Conservation (phyloP, 2,113 vertebrate species). For the Paracanthobrama guichenoti region DNA sequence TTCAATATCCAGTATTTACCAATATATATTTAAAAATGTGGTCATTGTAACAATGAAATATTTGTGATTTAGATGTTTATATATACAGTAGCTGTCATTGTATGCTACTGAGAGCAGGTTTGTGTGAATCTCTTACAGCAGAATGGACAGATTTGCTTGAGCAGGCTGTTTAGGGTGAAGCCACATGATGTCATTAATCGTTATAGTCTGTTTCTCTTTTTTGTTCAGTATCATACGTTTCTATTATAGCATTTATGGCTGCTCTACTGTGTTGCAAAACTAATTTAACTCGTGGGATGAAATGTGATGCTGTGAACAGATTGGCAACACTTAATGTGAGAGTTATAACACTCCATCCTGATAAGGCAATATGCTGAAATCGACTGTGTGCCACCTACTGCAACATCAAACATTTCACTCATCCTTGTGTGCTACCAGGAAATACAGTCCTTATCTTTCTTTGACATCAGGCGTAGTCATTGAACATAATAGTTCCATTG, state of each 20-base stretch:
- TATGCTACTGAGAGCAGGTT: background rate
- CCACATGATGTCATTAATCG: background rate
- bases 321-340: conserved; percentile 32
- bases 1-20: background rate
- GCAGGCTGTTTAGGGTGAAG: background rate
- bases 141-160: background rate
- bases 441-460: background rate
- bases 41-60: background rate
- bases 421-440: background rate
- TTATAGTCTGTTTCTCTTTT: background rate
- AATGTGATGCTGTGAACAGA: conserved; percentile 20
- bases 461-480: background rate
- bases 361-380: conserved; percentile 34
- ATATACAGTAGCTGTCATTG: background rate
- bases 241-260: conserved; percentile 16
- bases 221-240: background rate
- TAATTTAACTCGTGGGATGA: conserved; percentile 28
- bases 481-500: background rate
- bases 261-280: background rate
- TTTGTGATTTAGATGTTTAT: background rate
- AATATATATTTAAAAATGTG: background rate
- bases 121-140: background rate
- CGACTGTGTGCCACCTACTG: background rate
- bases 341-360: conserved; percentile 25
- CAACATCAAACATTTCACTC: background rate